Base-by-base conservation (phyloP, 2,888 invertebrate genomes). In the Drosophila cognata region DNA sequence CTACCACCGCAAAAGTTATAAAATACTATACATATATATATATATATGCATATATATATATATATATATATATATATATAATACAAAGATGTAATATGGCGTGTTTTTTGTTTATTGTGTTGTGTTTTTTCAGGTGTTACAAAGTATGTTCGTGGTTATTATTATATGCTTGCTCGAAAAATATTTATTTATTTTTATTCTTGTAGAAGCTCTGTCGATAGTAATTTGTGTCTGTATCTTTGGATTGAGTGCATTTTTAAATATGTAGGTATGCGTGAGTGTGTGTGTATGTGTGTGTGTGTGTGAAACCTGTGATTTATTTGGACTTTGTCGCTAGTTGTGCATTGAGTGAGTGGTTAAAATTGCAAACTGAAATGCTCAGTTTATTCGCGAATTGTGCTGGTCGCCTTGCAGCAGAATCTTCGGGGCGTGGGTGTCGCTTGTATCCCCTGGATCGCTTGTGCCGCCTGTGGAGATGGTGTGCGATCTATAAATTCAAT, bases 401-500 rank as follows among this genome's bases (percentile, higher is more conserved):
- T 88, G 18, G 81, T 70, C 57, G 73, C 71, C 63, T 84, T 86
- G 68, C 61, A 70, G 53, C 66, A 72, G 48, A 75, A 73, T 58
- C 77, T 71, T 13, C 67, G 72, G 0, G 89, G 64, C n/a, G 71
- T 77, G n/a, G 76, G 69, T 31, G 77, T 71, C 31, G 53, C 41
- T 18, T 69, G 68, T 3, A 41, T 21, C n/a, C 7, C 29, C n/a
- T 56, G 36, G n/a, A 65, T 56, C 29, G 71, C 56, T n/a, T 56
- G 56, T 29, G 67, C 68, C n/a, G 79, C 67, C 60, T 77, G 77
- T 8, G 92, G 93, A 16, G 93, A 93, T 4, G 93, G 93, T 38
- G 93, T 92, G 36, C 93, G 91, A 80, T 93, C 93, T 64, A 93
- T 93, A 79, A 87, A 93, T 66, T 93, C 93, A 71, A 93, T 89